Evolutionary conservation across 2,888 invertebrate genomes (phyloP).

Genomic region (Thecocarcelia acutangulata): DNA sequence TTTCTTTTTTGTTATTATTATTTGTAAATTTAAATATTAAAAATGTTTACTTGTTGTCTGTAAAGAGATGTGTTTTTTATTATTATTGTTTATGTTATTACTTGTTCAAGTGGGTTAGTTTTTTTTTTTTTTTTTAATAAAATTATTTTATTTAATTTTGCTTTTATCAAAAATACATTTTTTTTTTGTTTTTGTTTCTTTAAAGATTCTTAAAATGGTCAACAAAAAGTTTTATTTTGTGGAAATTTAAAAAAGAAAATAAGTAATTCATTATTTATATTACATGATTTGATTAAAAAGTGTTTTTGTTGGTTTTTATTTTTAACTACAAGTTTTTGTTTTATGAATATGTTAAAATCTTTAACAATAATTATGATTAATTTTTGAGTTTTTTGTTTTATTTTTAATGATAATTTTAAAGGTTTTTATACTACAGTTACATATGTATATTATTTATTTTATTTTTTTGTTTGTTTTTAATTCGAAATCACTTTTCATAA

Average conservation of each 20-base stretch:
- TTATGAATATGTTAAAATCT: conserved; percentile 37
- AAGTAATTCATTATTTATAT: conserved; percentile 46
- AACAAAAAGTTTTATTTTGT: conserved; percentile 43
- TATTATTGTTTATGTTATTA: conserved; percentile 60
- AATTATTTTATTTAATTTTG: conserved; percentile 37
- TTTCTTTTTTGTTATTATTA: background rate
- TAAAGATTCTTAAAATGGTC: conserved; percentile 16
- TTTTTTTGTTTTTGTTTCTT: conserved; percentile 16
- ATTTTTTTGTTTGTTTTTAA: conserved; percentile 10
- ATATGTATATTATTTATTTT: conserved; percentile 28
- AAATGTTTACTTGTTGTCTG: conserved; percentile 28
- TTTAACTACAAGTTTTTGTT: conserved; percentile 42
- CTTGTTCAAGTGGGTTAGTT: conserved; percentile 66
- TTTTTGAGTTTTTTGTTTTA: conserved; percentile 26
- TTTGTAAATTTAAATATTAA: conserved; percentile 37
- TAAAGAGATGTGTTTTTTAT: conserved; percentile 29
- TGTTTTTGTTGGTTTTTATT: conserved; percentile 22
- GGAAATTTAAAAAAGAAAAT: conserved; percentile 31
- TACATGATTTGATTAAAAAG: conserved; percentile 14
- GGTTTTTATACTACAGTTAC: conserved; percentile 36
- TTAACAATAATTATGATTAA: conserved; percentile 45
- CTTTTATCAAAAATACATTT: conserved; percentile 57
- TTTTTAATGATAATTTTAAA: conserved; percentile 17
- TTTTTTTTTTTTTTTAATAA: conserved; percentile 41
- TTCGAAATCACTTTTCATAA: conserved; percentile 7